Base-by-base conservation (phyloP, 1,140 invertebrate species). In the Drosophila lacertosa region DNA sequence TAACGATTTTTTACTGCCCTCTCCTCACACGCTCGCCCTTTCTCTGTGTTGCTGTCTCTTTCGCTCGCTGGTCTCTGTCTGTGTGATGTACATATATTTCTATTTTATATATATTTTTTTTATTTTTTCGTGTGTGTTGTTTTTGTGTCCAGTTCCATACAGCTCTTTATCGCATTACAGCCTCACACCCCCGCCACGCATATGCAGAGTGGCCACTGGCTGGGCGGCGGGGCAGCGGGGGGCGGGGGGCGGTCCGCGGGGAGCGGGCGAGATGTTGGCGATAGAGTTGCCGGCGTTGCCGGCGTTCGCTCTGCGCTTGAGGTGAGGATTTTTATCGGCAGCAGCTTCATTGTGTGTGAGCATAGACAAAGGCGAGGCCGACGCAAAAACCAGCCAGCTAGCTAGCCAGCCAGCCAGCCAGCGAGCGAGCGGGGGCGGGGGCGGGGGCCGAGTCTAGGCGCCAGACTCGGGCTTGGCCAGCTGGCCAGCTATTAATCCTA, bases 251-350 rank as follows among this genome's bases (percentile, higher is more conserved):
- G n/a, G n/a, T n/a, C n/a, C n/a, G n/a, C n/a, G n/a, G n/a, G n/a
- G n/a, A 0, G 58, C 0, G 1, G 11, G 33, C 4, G 24, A 16
- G 22, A 15, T 9, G 51, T 11, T 5, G 39, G 44, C 1, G 22
- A 10, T 39, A 15, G 15, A 40, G 70, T 26, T 66, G 69, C 45
- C 37, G 15, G 57, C 9, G 62, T n/a, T n/a, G n/a, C n/a, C n/a
- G n/a, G 53, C 22, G 42, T 4, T 50, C 66, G 53, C 37, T 59
- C 33, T 15, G 24, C 22, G 44, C 62, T 72, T 47, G 68, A 72
- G 72, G 66, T 54, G 32, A 69, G 78, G 51, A 77, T 77, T 82
- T 82, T 82, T 82, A 82, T 82, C 78, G 78, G 78, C 74, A 77
- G 47, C 59, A 39, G 48, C 77, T 72, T 75, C 77, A 75, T 80